Evolutionary conservation across 1,140 invertebrate species (phyloP).

Genomic region (Cryptotermes secundus): DNA sequence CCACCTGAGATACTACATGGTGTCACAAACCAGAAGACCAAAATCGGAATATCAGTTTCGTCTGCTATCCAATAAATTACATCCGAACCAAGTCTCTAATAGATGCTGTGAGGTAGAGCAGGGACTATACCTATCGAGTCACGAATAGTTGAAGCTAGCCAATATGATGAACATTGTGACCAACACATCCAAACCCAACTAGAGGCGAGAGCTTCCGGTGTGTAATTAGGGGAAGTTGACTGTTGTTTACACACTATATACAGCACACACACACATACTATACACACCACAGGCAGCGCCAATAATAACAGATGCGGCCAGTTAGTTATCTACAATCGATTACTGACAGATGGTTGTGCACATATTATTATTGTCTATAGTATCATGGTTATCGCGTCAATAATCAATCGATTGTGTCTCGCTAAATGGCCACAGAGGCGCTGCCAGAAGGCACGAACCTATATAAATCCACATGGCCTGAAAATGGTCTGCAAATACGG

Average conservation of each 20-base stretch:
- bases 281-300: slow-evolving; percentile 1
- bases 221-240: slow-evolving; percentile 1
- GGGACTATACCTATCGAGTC: neutral
- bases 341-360: slow-evolving; percentile 12
- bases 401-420: slow-evolving; percentile 14
- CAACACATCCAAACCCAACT: neutral
- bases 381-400: slow-evolving; percentile 1
- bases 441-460: neutral
- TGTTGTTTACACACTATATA: slow-evolving; percentile 10
- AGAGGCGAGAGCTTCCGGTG: neutral
- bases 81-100: too few relatives aligned
- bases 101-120: neutral
- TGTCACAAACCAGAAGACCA: too few relatives aligned
- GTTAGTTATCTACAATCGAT: slow-evolving; percentile 16
- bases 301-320: slow-evolving; percentile 19
- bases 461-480: neutral
- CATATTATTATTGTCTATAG: slow-evolving; percentile 15
- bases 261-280: neutral
- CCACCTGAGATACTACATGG: too few relatives aligned
- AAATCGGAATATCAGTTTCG: neutral
- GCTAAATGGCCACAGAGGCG: slow-evolving; percentile 8
- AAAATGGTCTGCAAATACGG: neutral
- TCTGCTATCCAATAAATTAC: neutral
- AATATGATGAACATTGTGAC: slow-evolving; percentile 9
- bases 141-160: neutral